Conservation (phyloP, 2,797 vertebrate genomes). For the Arrhamphus sclerolepis region DNA sequence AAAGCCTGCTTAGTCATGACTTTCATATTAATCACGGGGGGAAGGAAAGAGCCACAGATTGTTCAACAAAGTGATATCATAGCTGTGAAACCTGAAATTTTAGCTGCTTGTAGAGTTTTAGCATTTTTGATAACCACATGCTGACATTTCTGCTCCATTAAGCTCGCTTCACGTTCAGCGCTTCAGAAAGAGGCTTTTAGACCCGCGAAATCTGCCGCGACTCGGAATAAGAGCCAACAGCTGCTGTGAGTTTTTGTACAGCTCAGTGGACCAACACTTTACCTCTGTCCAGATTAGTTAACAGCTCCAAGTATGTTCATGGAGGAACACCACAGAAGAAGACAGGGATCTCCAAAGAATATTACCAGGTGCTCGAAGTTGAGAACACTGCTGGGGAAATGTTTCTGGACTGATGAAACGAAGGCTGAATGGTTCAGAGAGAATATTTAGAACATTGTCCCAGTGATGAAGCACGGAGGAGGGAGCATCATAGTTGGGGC, state of each 20-base stretch:
- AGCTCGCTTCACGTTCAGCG: slow-evolving; percentile 29
- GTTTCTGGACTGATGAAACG: no score
- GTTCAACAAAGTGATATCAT: slow-evolving; percentile 11
- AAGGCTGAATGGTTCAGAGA: slow-evolving; percentile 15
- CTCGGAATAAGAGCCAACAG: slow-evolving; percentile 28
- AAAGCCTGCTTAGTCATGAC: slow-evolving; percentile 6
- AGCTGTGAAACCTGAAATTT: slow-evolving; percentile 16
- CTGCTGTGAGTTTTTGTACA: slow-evolving; percentile 43
- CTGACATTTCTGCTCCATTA: slow-evolving; percentile 33
- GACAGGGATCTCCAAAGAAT: no score
- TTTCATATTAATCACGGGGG: slow-evolving; percentile 1
- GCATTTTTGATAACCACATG: slow-evolving; percentile 37
- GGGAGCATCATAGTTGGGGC: no score
- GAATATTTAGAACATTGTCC: slow-evolving; percentile 43
- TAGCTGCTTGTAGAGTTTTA: slow-evolving; percentile 22
- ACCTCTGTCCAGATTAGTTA: slow-evolving; percentile 51
- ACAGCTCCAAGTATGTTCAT: no score
- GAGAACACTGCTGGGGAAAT: no score
- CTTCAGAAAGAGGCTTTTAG: slow-evolving; percentile 35
- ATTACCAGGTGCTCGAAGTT: no score
- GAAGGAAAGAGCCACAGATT: slow-evolving; percentile 2
- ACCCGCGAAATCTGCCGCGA: slow-evolving; percentile 42
- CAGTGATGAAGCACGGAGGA: no score
- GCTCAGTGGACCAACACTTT: slow-evolving; percentile 39
- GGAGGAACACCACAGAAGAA: no score